These are phyloP conservation scores for Drosophila bifasciata DNA, from an alignment of 1,140 invertebrate species.

Conservation along the genomic window DNA sequence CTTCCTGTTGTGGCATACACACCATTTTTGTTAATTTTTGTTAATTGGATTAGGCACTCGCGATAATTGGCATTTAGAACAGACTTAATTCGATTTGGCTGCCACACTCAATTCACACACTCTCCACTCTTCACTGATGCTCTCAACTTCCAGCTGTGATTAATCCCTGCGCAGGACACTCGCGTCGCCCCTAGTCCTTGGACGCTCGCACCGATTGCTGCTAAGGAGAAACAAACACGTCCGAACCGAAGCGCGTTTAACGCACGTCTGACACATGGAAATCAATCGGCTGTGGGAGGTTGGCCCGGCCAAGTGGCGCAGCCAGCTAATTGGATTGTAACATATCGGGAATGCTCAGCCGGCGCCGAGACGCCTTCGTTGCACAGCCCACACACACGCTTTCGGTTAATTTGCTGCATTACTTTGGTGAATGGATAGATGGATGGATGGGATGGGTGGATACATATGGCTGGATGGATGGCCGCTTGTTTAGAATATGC, in stretches of 20 bases:
- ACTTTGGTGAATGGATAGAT: constrained; percentile 46
- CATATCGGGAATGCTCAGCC: constrained; percentile 58
- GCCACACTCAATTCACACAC: not conserved
- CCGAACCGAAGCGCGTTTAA: constrained; percentile 77
- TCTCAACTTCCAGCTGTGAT: not conserved
- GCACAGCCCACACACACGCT: constrained; percentile 14
- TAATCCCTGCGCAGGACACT: constrained; percentile 37
- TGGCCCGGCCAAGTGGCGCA: constrained; percentile 36
- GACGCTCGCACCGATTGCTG: not conserved
- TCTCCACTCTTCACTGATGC: constrained; percentile 7
- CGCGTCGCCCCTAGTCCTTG: constrained; percentile 15
- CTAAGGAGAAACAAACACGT: constrained; percentile 62
- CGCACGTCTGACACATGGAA: constrained; percentile 75
- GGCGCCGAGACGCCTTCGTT: constrained; percentile 39
- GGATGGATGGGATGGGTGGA: no score
- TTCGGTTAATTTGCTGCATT: constrained; percentile 57
- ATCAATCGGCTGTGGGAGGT: constrained; percentile 60
- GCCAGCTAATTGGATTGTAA: constrained; percentile 82
- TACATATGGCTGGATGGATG: constrained; percentile 36
- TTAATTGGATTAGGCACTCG: constrained; percentile 68
- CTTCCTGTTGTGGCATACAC: constrained; percentile 38
- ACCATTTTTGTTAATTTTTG: no score
- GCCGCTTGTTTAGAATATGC: constrained; percentile 70
- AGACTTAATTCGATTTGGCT: constrained; percentile 48
- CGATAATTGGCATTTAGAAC: constrained; percentile 69